Evolutionary conservation across 2,113 vertebrate genomes (phyloP).

Genomic region (Xenopus laevis): DNA sequence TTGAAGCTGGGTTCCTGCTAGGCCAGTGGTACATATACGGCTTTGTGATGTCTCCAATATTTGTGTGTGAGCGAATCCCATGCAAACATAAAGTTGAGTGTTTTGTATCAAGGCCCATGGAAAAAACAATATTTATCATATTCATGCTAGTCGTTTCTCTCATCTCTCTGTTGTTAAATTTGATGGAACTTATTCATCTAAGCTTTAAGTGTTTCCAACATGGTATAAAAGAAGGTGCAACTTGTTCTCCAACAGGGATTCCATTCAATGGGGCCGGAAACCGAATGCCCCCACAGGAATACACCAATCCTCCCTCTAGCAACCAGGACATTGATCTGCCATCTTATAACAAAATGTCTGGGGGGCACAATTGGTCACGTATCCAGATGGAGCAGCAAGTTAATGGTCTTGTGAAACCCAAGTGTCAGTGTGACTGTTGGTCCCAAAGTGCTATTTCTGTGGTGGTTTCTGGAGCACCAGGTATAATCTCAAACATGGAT

Average conservation of each 20-base stretch:
- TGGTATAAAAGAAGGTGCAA: constrained; percentile 45
- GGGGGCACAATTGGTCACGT: constrained; percentile 3
- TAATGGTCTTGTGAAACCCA: not conserved
- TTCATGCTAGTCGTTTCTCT: constrained; percentile 75
- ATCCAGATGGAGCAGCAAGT: not conserved
- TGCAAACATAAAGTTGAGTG: constrained; percentile 75
- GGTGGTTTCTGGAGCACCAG: constrained; percentile 3
- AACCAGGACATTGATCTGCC: constrained; percentile 14
- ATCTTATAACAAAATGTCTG: constrained; percentile 6
- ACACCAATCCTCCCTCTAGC: not conserved
- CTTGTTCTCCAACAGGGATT: accelerated
- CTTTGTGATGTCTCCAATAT: constrained; percentile 71
- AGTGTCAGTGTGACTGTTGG: constrained; percentile 1
- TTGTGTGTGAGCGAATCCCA: constrained; percentile 64
- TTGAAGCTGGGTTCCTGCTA: constrained; percentile 68
- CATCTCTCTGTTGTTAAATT: constrained; percentile 66
- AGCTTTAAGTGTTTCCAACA: constrained; percentile 44
- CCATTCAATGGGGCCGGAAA: not conserved
- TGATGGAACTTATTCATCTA: constrained; percentile 70
- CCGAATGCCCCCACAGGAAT: not conserved
- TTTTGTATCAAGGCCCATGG: constrained; percentile 77
- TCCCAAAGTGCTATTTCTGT: constrained; percentile 25
- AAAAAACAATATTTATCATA: constrained; percentile 80
- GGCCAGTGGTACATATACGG: constrained; percentile 78
- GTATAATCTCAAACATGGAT: not conserved